Base-by-base conservation (phyloP, 2,113 vertebrate species). In the Notarius quadriscutis region DNA sequence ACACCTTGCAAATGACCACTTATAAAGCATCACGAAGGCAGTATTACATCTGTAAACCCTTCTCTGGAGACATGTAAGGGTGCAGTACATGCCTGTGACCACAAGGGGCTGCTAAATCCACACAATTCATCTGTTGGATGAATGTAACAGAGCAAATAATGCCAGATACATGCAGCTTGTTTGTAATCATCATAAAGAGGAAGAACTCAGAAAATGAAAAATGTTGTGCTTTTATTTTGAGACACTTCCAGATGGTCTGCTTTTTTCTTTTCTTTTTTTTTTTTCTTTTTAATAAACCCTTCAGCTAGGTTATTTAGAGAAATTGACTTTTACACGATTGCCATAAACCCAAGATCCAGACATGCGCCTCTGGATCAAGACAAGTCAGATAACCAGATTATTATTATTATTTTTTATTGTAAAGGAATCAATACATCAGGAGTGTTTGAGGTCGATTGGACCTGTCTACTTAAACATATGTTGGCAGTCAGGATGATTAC, bases 41-140 rank as follows among this genome's bases (percentile, higher is more conserved):
- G 7, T n/a, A 50, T 86, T 55, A 55, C 27, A 69, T 27, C 83
- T 25, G 18, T 55, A 48, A 75, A 57, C 41, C 41, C 30, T 62
- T 34, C 53, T 77, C 10, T 20, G 8, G 5, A 7, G 50, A 53
- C 12, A 78, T 55, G 6, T 7, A 17, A 20, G 30, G 63, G 5
- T 83, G 86, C 50, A n/a, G 9, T 83, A 15, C 75, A 60, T n/a
- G 1, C 15, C 8, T 7, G 4, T 57, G 17, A 34, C 71, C 86
- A 83, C 86, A 30, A 77, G 86, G 72, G 58, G 86, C 41, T 51
- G 50, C 69, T 78, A 25, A 17, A 65, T 12, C n/a, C 81, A 63
- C 69, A 62, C n/a, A 2, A 17, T 65, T 65, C 0, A 65, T 2
- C 62, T 8, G 10, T 65, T 65, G 10, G 25, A 0, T 48, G 15